These are phyloP conservation scores for Perodicticus potto DNA, from an alignment of 2,797 vertebrate genomes.

Conservation along the genomic window DNA sequence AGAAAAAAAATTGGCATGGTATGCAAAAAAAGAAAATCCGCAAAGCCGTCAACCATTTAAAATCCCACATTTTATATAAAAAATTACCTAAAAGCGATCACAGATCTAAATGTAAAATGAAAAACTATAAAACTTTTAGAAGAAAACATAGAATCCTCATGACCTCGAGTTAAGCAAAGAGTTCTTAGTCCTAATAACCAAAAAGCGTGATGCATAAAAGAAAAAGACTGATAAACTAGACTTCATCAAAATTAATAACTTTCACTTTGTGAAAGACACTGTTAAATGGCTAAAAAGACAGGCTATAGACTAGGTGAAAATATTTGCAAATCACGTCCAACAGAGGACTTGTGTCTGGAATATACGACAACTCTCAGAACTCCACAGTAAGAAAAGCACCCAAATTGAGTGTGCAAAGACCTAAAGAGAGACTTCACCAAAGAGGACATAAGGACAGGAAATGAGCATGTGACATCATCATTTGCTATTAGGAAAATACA, in stretches of 20 bases:
- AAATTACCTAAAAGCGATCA: constrained; percentile 14
- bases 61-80: constrained; percentile 32
- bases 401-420: neutral
- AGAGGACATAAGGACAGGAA: neutral
- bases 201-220: constrained; percentile 39
- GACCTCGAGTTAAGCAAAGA: neutral
- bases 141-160: constrained; percentile 27
- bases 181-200: neutral
- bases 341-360: neutral
- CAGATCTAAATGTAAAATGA: constrained; percentile 33
- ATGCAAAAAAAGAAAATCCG: neutral
- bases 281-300: neutral
- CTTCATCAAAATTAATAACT: neutral
- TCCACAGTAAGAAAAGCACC: neutral
- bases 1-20: neutral
- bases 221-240: constrained; percentile 5
- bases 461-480: neutral
- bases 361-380: neutral
- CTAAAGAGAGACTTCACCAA: neutral
- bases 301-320: neutral
- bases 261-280: neutral
- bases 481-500: constrained; percentile 21
- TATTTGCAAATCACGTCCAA: neutral
- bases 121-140: constrained; percentile 21
- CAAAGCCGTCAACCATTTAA: constrained; percentile 5